phyloP scores from a whole-genome alignment of 2,113 vertebrate species.

The Tenrec ecaudatus region DNA sequence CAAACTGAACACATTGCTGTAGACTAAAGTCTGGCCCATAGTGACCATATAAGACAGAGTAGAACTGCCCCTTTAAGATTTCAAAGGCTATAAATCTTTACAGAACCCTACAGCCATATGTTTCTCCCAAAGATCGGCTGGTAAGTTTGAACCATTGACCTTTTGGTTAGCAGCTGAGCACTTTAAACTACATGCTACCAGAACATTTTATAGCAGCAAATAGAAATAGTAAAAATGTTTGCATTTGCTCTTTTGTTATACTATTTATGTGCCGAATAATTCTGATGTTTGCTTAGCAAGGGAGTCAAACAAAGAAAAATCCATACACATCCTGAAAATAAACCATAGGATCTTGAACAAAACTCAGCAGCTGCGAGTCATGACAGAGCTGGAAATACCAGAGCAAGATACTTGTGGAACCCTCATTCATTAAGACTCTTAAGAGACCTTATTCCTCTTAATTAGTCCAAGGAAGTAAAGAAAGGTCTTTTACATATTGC shows the following conservation, averaged over 20 bases:
- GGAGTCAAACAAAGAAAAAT: conserved; percentile 36
- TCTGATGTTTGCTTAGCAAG: conserved; percentile 25
- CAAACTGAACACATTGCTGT: background rate
- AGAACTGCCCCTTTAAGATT: too few relatives aligned
- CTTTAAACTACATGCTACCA: background rate
- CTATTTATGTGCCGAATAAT: conserved; percentile 18
- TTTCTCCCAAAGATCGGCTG: background rate
- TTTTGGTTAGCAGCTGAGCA: background rate
- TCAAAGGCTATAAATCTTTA: background rate
- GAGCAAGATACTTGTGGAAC: background rate
- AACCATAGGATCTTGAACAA: conserved; percentile 59
- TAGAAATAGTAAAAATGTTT: conserved; percentile 25
- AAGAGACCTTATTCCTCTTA: conserved; percentile 40
- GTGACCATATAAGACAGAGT: too few relatives aligned
- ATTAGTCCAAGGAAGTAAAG: conserved; percentile 60
- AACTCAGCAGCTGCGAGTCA: conserved; percentile 39
- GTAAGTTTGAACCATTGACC: background rate
- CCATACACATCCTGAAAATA: conserved; percentile 50
- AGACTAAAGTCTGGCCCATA: background rate
- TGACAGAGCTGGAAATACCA: background rate
- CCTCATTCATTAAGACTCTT: background rate
- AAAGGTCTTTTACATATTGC: conserved; percentile 47
- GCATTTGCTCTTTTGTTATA: background rate
- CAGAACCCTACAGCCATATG: background rate
- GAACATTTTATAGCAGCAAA: conserved; percentile 4